phyloP scores from a whole-genome alignment of 2,113 vertebrate genomes.

The Semnornis frantzii region DNA sequence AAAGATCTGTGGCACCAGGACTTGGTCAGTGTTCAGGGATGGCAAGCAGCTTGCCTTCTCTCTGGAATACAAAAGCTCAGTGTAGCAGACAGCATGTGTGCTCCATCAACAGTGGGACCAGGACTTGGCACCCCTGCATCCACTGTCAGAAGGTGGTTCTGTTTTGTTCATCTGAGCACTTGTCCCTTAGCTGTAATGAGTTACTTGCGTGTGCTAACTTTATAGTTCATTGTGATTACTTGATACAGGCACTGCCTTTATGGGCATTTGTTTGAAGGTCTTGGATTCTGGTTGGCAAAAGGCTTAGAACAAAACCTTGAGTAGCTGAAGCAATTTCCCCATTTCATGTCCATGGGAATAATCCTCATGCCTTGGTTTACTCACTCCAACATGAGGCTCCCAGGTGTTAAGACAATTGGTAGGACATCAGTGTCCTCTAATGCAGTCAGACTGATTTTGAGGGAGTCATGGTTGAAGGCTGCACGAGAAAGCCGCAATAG shows the following conservation, averaged over 20 bases:
- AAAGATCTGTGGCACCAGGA: not conserved
- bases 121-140: not conserved
- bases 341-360: not conserved
- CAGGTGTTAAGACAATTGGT: not conserved
- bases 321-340: not conserved
- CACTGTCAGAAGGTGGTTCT: not conserved
- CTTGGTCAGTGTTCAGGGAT: not conserved
- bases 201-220: not conserved
- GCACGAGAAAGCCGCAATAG: not conserved
- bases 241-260: not conserved
- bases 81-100: not conserved
- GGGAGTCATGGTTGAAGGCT: not conserved
- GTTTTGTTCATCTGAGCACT: not conserved
- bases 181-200: not conserved
- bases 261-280: not conserved
- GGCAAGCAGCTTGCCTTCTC: not conserved
- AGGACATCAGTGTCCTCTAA: not conserved
- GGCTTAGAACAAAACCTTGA: not conserved
- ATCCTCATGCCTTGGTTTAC: not conserved
- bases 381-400: not conserved
- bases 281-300: not conserved
- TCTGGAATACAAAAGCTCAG: not conserved
- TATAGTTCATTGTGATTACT: not conserved
- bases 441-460: not conserved
- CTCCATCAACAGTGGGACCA: not conserved